These are phyloP conservation scores for Lingula anatina DNA, from an alignment of 2,888 invertebrate genomes.

Conservation along the genomic window DNA sequence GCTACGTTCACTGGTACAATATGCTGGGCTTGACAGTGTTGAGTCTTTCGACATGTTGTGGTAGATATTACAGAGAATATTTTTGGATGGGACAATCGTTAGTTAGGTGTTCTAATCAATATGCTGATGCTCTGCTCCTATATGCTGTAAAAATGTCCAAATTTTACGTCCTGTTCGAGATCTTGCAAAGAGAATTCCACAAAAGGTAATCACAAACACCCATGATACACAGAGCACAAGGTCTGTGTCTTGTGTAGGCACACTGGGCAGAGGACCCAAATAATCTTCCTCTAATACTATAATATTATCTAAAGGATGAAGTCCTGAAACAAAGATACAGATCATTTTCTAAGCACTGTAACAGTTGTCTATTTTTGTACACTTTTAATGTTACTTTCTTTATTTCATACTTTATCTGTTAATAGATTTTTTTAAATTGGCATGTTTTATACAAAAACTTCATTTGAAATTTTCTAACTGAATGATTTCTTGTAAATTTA, in stretches of 20 bases:
- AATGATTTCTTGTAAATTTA: no score
- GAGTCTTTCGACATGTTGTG: no score
- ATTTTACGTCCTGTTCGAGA: slow-evolving; percentile 32
- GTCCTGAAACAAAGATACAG: background rate
- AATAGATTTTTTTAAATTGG: background rate
- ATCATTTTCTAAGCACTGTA: background rate
- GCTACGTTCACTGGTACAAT: no score
- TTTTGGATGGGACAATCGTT: no score
- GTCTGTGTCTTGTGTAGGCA: slow-evolving; percentile 73
- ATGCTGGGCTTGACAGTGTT: no score
- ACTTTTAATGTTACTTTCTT: no score
- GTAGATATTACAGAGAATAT: no score
- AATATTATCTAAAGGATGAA: slow-evolving; percentile 6
- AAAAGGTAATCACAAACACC: slow-evolving; percentile 66
- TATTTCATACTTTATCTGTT: background rate
- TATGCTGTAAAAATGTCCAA: slow-evolving; percentile 26
- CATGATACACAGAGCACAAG: slow-evolving; percentile 78
- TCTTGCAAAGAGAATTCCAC: slow-evolving; percentile 27
- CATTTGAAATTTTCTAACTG: no score
- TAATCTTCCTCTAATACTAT: slow-evolving; percentile 31
- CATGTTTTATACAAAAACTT: no score
- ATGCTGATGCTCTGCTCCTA: slow-evolving; percentile 44
- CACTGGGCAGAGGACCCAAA: slow-evolving; percentile 71
- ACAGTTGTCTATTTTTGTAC: no score
- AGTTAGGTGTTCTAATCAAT: no score